Conservation (phyloP, 2,113 vertebrate genomes). For the Pelmatolapia mariae region DNA sequence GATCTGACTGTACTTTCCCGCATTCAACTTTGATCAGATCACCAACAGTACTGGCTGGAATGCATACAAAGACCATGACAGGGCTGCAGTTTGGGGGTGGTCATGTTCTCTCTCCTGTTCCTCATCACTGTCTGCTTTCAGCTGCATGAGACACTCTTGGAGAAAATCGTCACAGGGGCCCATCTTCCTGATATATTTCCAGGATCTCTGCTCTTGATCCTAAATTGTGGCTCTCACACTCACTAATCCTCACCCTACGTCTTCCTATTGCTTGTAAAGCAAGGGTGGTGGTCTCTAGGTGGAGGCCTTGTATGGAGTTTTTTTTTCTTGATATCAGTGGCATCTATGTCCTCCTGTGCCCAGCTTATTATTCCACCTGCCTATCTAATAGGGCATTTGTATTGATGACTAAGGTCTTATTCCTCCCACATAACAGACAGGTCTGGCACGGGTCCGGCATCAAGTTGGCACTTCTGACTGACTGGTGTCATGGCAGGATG, state of each 20-base stretch:
- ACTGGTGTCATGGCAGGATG: background rate
- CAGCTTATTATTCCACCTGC: background rate
- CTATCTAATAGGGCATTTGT: background rate
- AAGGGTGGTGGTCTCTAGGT: background rate
- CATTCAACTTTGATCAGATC: background rate
- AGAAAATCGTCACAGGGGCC: accelerated
- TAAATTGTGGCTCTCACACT: background rate
- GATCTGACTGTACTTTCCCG: background rate
- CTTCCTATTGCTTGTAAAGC: background rate
- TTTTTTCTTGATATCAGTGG: background rate
- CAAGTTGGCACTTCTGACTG: background rate
- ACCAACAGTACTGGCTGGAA: background rate
- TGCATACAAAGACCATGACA: background rate
- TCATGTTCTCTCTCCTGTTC: background rate
- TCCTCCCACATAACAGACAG: background rate
- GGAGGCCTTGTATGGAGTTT: background rate
- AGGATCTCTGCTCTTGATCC: background rate
- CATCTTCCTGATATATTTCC: background rate
- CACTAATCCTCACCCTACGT: background rate
- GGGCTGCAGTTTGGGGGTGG: background rate
- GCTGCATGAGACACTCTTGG: background rate
- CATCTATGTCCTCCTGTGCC: background rate
- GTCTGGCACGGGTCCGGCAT: background rate
- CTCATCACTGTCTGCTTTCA: background rate
- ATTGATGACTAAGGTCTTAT: background rate